Evolutionary conservation across 1,140 invertebrate genomes (phyloP).

Genomic region (Condylostylus longicornis): DNA sequence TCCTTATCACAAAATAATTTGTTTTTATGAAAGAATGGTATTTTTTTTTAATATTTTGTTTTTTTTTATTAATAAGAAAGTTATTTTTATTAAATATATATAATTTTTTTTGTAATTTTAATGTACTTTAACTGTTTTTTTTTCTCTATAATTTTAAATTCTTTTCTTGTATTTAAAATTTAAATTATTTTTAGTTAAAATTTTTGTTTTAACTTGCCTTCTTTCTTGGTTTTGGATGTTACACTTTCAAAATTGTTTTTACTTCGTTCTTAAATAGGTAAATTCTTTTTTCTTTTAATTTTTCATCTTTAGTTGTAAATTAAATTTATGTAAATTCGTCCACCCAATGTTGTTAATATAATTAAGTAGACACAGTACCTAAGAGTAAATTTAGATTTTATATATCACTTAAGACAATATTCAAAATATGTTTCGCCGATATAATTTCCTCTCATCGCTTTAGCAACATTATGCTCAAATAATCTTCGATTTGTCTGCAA

Average conservation of each 20-base stretch:
- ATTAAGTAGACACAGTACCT: slow-evolving; percentile 18
- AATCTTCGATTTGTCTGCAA: slow-evolving; percentile 83
- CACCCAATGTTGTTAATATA: slow-evolving; percentile 12
- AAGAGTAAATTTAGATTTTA: slow-evolving; percentile 30
- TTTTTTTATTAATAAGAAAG: neutral
- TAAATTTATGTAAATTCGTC: slow-evolving; percentile 20
- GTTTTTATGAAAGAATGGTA: neutral
- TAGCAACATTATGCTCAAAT: slow-evolving; percentile 92
- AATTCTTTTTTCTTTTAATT: slow-evolving; percentile 4
- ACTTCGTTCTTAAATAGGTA: no score
- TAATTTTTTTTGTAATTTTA: no score
- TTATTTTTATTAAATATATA: no score
- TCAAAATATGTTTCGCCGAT: slow-evolving; percentile 88
- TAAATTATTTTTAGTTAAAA: no score
- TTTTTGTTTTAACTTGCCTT: neutral
- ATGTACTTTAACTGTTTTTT: slow-evolving; percentile 21
- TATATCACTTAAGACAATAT: slow-evolving; percentile 83
- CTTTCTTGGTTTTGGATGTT: neutral
- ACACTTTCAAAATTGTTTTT: neutral
- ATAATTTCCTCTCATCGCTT: slow-evolving; percentile 90
- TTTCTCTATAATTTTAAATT: slow-evolving; percentile 7
- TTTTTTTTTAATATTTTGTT: neutral
- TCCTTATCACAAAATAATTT: neutral
- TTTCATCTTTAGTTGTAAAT: slow-evolving; percentile 11
- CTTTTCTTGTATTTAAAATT: neutral